These are phyloP conservation scores for Seira musarum DNA, from an alignment of 2,888 invertebrate genomes.

Conservation along the genomic window DNA sequence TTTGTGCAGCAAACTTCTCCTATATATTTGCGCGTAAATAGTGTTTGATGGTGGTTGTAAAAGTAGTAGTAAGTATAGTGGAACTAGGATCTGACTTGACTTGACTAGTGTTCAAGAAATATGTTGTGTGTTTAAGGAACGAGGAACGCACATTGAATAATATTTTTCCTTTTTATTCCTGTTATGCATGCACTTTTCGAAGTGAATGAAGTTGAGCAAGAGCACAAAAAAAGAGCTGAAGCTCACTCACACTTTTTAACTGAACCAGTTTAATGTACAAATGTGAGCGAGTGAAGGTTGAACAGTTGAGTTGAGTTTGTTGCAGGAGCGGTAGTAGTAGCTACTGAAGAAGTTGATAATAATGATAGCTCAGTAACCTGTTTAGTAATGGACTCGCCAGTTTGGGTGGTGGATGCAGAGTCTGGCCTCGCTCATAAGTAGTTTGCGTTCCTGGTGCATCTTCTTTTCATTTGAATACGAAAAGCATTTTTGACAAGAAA, in stretches of 20 bases:
- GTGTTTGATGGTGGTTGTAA: no score
- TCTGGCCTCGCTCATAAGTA: no score
- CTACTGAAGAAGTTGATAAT: no score
- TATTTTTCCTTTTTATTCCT: constrained; percentile 1
- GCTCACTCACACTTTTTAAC: constrained; percentile 42
- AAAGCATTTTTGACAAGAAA: no score
- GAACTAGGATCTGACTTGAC: no score
- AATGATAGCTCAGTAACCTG: constrained; percentile 41
- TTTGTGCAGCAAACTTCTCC: constrained; percentile 30
- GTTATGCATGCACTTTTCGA: constrained; percentile 4
- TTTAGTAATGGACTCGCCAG: constrained; percentile 30
- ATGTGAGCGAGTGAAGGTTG: no score
- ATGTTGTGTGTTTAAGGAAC: no score
- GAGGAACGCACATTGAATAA: constrained; percentile 22
- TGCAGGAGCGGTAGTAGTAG: constrained; percentile 13
- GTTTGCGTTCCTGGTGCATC: no score
- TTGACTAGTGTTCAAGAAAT: no score
- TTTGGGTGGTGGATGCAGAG: background rate
- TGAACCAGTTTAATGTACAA: constrained; percentile 1
- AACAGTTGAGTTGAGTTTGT: no score
- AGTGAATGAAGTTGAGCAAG: constrained; percentile 39
- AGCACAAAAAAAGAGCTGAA: no score
- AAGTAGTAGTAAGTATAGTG: constrained; percentile 9
- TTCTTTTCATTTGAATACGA: no score
- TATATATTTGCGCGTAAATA: background rate